A percentile compares a stretch with the other conserved stretches of the same genome.
These are phyloP conservation scores for Penaeus indicus DNA, from an alignment of 1,140 invertebrate genomes.

Conservation along the genomic window DNA sequence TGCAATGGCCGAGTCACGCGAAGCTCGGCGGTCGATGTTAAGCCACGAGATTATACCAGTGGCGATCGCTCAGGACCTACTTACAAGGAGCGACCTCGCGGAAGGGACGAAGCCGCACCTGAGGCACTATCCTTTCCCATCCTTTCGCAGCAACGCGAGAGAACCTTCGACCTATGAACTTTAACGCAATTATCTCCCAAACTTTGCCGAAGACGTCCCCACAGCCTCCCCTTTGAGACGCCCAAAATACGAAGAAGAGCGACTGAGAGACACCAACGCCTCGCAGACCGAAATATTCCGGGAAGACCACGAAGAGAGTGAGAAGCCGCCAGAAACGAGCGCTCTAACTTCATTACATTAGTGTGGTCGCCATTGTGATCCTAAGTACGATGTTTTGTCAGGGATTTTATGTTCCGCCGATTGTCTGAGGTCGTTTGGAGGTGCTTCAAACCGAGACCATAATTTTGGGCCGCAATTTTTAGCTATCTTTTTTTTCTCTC, in stretches of 20 bases:
- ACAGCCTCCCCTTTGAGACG: no score
- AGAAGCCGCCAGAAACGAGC: constrained; percentile 12
- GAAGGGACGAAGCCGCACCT: no score
- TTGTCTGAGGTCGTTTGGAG: constrained; percentile 21
- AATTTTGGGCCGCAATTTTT: constrained; percentile 12
- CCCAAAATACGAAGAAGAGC: background rate
- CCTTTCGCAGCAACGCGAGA: no score
- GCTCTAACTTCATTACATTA: constrained; percentile 33
- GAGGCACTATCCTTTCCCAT: no score
- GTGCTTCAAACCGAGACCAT: constrained; percentile 13
- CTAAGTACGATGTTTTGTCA: constrained; percentile 33
- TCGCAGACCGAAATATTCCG: background rate
- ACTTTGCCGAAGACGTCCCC: no score
- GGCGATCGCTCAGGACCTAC: constrained; percentile 6
- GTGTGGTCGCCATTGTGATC: constrained; percentile 19
- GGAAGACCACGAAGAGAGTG: background rate
- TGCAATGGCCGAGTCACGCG: constrained; percentile 46
- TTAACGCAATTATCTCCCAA: no score
- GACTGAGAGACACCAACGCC: background rate
- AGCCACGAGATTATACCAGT: background rate
- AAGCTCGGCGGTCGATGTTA: constrained; percentile 43
- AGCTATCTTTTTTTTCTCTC: background rate
- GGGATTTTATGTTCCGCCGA: constrained; percentile 8
- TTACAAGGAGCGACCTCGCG: no score
- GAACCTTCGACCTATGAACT: no score